These are phyloP conservation scores for Entomobrya multifasciata DNA, from an alignment of 2,888 invertebrate species.

Conservation along the genomic window DNA sequence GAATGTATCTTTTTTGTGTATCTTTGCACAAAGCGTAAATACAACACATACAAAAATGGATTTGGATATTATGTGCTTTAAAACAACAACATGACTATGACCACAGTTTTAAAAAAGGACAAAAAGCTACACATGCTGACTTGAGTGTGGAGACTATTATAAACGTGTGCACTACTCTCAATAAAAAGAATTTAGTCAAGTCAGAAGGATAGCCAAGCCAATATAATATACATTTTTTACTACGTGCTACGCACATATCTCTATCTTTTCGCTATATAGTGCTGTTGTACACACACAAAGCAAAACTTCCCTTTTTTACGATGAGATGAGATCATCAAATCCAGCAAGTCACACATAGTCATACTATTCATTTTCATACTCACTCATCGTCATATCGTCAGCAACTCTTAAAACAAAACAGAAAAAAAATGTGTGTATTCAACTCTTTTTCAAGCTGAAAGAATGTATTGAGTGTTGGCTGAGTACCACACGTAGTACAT, in stretches of 20 bases:
- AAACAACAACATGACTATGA: no score
- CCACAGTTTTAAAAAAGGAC: no score
- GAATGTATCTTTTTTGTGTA: no score
- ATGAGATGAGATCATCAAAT: constrained; percentile 40
- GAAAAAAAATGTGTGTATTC: not conserved
- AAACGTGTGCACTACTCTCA: no score
- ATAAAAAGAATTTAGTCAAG: not conserved
- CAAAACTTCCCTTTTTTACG: not conserved
- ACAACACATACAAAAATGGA: no score
- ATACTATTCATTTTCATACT: not conserved
- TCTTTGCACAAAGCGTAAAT: no score
- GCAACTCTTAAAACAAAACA: not conserved
- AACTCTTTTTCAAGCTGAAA: not conserved
- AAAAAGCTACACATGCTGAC: no score
- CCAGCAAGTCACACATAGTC: constrained; percentile 25
- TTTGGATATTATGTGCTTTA: no score
- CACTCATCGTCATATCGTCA: no score
- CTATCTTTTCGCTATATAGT: not conserved
- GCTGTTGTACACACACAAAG: not conserved
- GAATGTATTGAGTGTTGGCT: no score
- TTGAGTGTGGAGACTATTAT: no score
- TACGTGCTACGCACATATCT: not conserved
- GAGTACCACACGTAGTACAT: no score
- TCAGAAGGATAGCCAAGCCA: not conserved
- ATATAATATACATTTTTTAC: not conserved